These are phyloP conservation scores for Pterostichus madidus DNA, from an alignment of 2,888 invertebrate genomes.

Conservation along the genomic window DNA sequence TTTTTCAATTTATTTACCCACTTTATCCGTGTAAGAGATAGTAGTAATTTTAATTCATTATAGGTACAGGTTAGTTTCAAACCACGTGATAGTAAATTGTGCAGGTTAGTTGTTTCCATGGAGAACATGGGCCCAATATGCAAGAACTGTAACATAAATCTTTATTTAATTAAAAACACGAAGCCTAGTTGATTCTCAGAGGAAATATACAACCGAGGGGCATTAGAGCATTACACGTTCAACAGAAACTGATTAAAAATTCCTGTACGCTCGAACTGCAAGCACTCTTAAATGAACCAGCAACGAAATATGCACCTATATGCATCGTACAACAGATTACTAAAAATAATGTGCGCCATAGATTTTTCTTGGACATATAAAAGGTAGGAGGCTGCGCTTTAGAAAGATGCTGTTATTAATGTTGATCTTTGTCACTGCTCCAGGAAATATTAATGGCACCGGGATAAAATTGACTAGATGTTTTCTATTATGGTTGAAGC, in stretches of 20 bases:
- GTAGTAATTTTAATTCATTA: not conserved
- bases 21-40: not conserved
- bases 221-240: not conserved
- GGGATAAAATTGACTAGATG: too few species aligned
- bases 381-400: too few species aligned
- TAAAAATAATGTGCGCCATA: too few species aligned
- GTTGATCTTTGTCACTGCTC: too few species aligned
- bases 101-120: not conserved
- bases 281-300: not conserved
- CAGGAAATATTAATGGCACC: too few species aligned
- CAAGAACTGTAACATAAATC: conserved; percentile 40
- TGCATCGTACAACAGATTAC: too few species aligned
- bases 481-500: too few species aligned
- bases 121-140: conserved; percentile 38
- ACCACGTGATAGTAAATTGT: conserved; percentile 1
- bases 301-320: too few species aligned
- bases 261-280: not conserved
- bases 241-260: conserved; percentile 42
- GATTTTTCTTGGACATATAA: too few species aligned
- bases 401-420: too few species aligned
- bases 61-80: conserved; percentile 1
- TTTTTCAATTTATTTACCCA: too few species aligned
- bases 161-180: conserved; percentile 52
- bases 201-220: conserved; percentile 19
- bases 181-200: conserved; percentile 24